These are phyloP conservation scores for Drosophila lacertosa DNA, from an alignment of 1,140 invertebrate genomes.

Conservation along the genomic window DNA sequence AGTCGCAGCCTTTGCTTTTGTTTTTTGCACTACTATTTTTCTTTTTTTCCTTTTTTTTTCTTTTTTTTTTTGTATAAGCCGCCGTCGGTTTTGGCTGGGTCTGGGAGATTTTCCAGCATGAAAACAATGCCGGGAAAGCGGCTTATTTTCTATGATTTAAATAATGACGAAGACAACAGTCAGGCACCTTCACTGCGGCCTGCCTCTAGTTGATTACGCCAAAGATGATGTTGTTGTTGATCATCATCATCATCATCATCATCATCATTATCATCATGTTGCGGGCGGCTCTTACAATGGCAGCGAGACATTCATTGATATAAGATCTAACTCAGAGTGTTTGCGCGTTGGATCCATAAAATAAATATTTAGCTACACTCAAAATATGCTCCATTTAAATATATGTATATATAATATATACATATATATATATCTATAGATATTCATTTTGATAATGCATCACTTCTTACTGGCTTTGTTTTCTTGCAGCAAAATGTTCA, in stretches of 20 bases:
- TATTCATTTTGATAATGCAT: conserved; percentile 46
- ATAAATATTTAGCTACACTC: conserved; percentile 24
- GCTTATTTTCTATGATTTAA: conserved; percentile 83
- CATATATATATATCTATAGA: conserved; percentile 3
- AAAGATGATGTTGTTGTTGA: conserved; percentile 3
- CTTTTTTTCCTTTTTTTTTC: too few species aligned
- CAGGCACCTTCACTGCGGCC: conserved; percentile 41
- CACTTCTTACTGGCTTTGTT: conserved; percentile 78
- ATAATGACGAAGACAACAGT: conserved; percentile 78
- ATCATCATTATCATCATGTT: conserved; percentile 11
- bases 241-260: conserved; percentile 31
- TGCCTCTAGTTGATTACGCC: conserved; percentile 1
- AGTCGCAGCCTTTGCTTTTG: conserved; percentile 66
- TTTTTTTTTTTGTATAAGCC: conserved; percentile 46
- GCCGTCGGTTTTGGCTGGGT: conserved; percentile 34
- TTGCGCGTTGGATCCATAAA: conserved; percentile 9
- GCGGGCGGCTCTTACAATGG: conserved; percentile 8
- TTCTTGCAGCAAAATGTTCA: conserved; percentile 99
- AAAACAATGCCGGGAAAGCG: conserved; percentile 81
- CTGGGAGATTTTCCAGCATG: conserved; percentile 73
- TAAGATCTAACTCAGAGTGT: conserved; percentile 34
- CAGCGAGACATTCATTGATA: conserved; percentile 43
- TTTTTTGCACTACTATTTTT: conserved; percentile 64
- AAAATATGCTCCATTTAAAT: not conserved
- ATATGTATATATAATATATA: conserved; percentile 1